Evolutionary conservation across 2,797 vertebrate species (phyloP).

Genomic region (Scyliorhinus canicula): DNA sequence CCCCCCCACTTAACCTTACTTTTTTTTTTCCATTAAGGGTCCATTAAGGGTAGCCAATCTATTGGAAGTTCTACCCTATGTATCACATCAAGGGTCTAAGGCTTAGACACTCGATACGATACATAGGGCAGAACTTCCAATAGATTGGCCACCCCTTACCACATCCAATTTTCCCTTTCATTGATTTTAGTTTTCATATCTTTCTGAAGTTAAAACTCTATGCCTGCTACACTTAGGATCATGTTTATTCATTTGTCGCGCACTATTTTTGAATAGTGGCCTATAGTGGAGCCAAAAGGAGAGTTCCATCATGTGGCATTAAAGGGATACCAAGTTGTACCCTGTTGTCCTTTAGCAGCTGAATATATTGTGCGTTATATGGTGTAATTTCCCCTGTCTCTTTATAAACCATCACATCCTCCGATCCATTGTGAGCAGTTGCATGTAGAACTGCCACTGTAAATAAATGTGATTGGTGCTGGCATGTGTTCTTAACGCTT

Average conservation of each 20-base stretch:
- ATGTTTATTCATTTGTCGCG: background rate
- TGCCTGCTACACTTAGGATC: background rate
- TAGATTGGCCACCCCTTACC: background rate
- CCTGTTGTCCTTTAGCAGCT: background rate
- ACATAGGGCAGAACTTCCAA: background rate
- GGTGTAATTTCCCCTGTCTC: background rate
- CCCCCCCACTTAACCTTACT: too few relatives aligned
- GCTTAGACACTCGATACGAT: too few relatives aligned
- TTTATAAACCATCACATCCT: background rate
- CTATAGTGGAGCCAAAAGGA: too few relatives aligned
- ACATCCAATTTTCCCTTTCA: background rate
- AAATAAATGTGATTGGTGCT: conserved; percentile 8
- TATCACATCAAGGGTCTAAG: too few relatives aligned
- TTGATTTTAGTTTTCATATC: background rate
- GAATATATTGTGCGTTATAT: background rate
- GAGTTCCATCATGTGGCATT: background rate
- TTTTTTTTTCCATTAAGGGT: too few relatives aligned
- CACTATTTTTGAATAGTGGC: too few relatives aligned
- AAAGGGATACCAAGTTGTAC: background rate
- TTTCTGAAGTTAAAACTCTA: background rate
- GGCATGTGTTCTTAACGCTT: background rate
- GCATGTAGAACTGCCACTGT: background rate
- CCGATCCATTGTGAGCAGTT: background rate
- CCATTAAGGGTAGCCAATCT: too few relatives aligned
- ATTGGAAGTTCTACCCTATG: too few relatives aligned